Evolutionary conservation across 2,113 vertebrate species (phyloP).

Genomic region (Hippocampus zosterae): DNA sequence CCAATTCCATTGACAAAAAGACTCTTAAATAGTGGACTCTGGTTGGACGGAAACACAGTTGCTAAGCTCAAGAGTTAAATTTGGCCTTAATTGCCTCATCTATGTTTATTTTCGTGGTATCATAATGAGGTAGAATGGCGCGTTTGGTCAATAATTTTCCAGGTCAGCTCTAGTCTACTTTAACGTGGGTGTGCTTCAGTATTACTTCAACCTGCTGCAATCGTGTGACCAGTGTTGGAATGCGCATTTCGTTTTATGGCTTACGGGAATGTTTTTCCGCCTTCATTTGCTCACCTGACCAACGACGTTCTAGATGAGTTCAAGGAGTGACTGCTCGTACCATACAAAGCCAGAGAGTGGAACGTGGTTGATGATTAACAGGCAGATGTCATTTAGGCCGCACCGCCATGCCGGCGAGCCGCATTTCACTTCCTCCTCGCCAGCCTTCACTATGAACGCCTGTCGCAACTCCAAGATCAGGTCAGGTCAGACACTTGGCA

Average conservation of each 20-base stretch:
- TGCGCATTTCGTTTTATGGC: not conserved
- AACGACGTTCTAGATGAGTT: not conserved
- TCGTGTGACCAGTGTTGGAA: slow-evolving; percentile 49
- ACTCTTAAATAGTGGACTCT: too few species aligned
- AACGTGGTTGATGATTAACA: slow-evolving; percentile 69
- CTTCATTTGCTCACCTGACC: not conserved
- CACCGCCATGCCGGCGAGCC: slow-evolving; percentile 47
- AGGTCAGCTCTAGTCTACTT: slow-evolving; percentile 45
- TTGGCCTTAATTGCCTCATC: not conserved
- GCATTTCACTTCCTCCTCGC: slow-evolving; percentile 54
- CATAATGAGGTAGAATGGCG: not conserved
- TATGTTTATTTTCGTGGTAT: not conserved
- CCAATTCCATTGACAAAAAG: too few species aligned
- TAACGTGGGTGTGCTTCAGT: slow-evolving; percentile 19
- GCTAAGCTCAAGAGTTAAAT: not conserved
- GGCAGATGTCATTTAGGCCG: slow-evolving; percentile 54
- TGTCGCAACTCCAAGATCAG: slow-evolving; percentile 27
- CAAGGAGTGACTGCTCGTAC: not conserved
- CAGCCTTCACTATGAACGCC: slow-evolving; percentile 11
- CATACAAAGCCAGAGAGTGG: not conserved
- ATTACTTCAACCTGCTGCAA: slow-evolving; percentile 39
- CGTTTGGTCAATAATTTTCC: slow-evolving; percentile 57
- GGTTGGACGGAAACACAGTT: too few species aligned
- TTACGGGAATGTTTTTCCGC: not conserved
- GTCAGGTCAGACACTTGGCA: slow-evolving; percentile 37